These are phyloP conservation scores for Stegana nigrithorax DNA, from an alignment of 2,888 invertebrate species.

Conservation along the genomic window DNA sequence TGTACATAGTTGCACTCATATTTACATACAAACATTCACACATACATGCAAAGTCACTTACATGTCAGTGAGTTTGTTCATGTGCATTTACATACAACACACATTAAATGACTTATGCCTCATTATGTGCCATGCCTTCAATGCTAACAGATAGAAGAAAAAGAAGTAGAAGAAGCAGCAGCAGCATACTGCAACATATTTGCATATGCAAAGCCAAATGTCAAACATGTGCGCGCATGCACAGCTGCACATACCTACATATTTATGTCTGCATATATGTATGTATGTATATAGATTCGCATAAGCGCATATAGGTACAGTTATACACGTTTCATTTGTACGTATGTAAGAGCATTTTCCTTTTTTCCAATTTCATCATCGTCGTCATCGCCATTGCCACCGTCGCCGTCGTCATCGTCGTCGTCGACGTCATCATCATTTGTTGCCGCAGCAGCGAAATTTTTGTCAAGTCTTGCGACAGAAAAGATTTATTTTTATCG, in stretches of 20 bases:
- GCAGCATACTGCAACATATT: not conserved
- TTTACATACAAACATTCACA: no score
- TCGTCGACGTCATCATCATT: no score
- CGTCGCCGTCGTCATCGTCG: no score
- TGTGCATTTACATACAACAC: no score
- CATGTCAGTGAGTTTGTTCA: no score
- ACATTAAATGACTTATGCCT: conserved; percentile 55
- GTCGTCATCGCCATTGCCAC: conserved; percentile 40
- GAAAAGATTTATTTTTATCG: conserved; percentile 66
- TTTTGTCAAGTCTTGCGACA: conserved; percentile 27
- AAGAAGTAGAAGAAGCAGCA: no score
- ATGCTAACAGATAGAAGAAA: no score
- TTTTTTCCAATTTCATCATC: conserved; percentile 1
- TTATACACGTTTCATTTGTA: not conserved
- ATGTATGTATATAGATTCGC: not conserved
- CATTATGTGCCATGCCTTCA: conserved; percentile 11
- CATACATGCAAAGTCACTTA: no score
- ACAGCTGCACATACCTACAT: conserved; percentile 1
- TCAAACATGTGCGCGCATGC: not conserved
- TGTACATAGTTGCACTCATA: no score
- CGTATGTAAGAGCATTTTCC: not conserved
- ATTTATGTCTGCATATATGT: not conserved
- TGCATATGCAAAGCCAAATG: conserved; percentile 10
- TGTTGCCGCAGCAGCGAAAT: conserved; percentile 48
- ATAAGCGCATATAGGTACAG: not conserved